Evolutionary conservation across 2,113 vertebrate genomes (phyloP).

Genomic region (Platanista minor): DNA sequence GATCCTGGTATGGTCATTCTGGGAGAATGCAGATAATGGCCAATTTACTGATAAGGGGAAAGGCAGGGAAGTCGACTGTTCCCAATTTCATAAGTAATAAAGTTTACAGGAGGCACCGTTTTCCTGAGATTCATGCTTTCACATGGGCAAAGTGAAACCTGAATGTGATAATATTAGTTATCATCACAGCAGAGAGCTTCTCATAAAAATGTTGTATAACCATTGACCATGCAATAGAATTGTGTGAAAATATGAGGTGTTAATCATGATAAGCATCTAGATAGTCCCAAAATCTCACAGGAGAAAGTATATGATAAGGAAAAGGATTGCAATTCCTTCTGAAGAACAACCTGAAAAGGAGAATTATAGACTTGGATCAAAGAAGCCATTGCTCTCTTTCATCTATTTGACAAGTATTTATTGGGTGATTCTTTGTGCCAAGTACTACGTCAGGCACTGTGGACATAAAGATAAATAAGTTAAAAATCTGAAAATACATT

Average conservation of each 20-base stretch:
- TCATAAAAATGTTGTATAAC: neutral
- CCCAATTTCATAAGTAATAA: neutral
- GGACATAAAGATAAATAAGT: neutral
- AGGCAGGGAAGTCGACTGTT: neutral
- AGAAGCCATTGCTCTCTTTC: neutral
- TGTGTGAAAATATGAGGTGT: neutral
- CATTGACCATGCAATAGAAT: neutral
- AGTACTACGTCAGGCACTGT: neutral
- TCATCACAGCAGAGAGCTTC: neutral
- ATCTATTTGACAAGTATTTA: neutral
- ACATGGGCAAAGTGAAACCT: neutral
- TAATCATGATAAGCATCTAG: neutral
- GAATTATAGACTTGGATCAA: neutral
- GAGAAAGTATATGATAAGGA: neutral
- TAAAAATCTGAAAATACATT: neutral
- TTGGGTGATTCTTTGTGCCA: neutral
- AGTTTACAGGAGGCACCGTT: neutral
- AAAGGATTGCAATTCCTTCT: neutral
- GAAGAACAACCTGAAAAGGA: constrained; percentile 13
- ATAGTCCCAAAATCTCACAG: neutral
- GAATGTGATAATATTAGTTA: neutral
- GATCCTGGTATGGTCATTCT: neutral
- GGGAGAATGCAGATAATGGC: neutral
- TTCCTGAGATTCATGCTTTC: neutral
- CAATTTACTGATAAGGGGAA: neutral